Conservation (phyloP, 2,888 invertebrate species). For the Thera obeliscata region DNA sequence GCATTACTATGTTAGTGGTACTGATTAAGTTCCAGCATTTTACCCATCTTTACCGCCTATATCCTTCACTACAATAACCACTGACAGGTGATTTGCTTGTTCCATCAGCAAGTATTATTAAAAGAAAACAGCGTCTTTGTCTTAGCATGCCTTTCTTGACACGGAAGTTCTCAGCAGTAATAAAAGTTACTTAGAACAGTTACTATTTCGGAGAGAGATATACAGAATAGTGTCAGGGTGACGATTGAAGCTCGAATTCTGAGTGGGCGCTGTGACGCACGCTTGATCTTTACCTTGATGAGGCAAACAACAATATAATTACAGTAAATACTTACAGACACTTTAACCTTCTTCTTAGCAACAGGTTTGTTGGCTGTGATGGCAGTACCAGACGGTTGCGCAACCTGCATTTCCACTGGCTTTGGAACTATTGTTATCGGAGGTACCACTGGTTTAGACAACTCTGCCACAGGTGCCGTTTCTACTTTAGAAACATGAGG, state of each 20-base stretch:
- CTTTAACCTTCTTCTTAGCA: slow-evolving; percentile 73
- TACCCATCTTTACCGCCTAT: too few species aligned
- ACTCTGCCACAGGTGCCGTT: slow-evolving; percentile 1
- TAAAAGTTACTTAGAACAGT: background rate
- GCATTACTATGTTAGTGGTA: too few species aligned
- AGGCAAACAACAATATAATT: background rate
- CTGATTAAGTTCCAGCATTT: too few species aligned
- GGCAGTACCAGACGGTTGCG: slow-evolving; percentile 16
- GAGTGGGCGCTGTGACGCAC: background rate
- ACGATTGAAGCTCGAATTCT: background rate
- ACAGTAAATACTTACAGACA: slow-evolving; percentile 61
- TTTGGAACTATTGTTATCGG: background rate
- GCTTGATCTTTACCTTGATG: background rate
- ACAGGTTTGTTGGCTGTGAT: slow-evolving; percentile 60
- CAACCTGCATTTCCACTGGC: slow-evolving; percentile 2
- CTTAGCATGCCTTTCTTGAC: too few species aligned
- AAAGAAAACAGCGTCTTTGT: too few species aligned
- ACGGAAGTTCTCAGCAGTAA: background rate
- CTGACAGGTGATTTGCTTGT: too few species aligned
- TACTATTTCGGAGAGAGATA: background rate
- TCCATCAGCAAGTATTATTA: too few species aligned
- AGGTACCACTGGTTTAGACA: background rate
- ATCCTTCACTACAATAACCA: too few species aligned
- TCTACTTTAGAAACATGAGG: slow-evolving; percentile 31
- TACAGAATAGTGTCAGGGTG: background rate